Base-by-base conservation (phyloP, 2,888 invertebrate species). In the Ethmia dodecea region DNA sequence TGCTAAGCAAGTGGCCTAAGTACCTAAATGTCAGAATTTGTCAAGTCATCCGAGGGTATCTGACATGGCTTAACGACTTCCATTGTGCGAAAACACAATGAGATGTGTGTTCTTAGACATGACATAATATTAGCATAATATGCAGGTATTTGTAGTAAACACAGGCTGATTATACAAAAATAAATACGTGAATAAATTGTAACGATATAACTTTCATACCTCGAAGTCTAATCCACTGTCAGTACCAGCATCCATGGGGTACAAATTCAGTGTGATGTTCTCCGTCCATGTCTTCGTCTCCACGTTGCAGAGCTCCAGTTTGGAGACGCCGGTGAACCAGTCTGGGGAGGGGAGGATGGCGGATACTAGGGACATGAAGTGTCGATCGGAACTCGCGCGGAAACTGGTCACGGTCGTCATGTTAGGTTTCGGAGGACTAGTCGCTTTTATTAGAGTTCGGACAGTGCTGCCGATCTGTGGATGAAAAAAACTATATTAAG, bases 171-270 rank as follows among this genome's bases (percentile, higher is more conserved):
- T n/a, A n/a, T n/a, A n/a, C n/a, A n/a, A n/a, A n/a, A n/a, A n/a
- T n/a, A n/a, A n/a, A n/a, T n/a, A n/a, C n/a, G n/a, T n/a, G n/a
- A n/a, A n/a, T n/a, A n/a, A n/a, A n/a, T n/a, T n/a, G n/a, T n/a
- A n/a, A n/a, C n/a, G n/a, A n/a, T n/a, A n/a, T n/a, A n/a, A n/a
- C n/a, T n/a, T n/a, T n/a, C n/a, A n/a, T 65, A 94, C 94, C 89
- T 93, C 92, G 63, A 99, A 99, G 5, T 93, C 92, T 13, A 94
- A 89, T 1, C 99, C 99, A 56, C 91, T 91, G 59, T 99, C 98
- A 0, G 97, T 98, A 1, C 99, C 99, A 28, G 97, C 97, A 76
- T 99, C 99, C 81, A 94, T 94, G 0, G 98, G 98, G 62, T 92
- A 96, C 9, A 99, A 86, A 76, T 98, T 96, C 22, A 98, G 88